These are phyloP conservation scores for Aphaenogaster ashmeadi DNA, from an alignment of 1,140 invertebrate species.

Conservation along the genomic window DNA sequence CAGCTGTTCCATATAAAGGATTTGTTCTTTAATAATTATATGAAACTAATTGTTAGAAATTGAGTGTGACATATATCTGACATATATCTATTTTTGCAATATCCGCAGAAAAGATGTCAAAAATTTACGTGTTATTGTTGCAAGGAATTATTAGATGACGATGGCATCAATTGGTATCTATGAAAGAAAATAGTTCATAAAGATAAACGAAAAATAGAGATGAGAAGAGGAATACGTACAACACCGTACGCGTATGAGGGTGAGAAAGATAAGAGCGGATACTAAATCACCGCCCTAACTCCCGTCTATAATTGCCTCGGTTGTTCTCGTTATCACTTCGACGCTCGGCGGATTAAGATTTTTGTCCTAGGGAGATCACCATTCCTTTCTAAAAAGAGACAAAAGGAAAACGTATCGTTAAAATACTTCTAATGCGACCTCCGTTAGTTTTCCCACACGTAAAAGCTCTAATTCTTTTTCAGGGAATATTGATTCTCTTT, in stretches of 20 bases:
- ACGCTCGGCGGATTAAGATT: conserved; percentile 49
- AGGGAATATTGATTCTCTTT: neutral
- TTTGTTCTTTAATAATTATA: neutral
- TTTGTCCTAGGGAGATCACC: conserved; percentile 27
- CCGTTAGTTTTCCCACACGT: neutral
- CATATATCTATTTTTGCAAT: neutral
- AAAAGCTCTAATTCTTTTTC: neutral
- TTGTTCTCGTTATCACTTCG: conserved; percentile 49
- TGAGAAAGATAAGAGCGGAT: conserved; percentile 30
- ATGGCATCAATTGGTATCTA: neutral
- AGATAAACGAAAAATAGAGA: neutral
- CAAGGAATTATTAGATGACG: neutral
- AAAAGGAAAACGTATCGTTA: conserved; percentile 21
- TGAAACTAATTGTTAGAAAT: conserved; percentile 5
- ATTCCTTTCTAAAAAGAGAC: conserved; percentile 16
- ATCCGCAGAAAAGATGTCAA: neutral
- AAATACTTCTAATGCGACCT: conserved; percentile 9
- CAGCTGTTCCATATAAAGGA: neutral
- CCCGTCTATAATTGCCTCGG: conserved; percentile 54
- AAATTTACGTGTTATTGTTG: neutral
- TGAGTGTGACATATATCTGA: too few relatives aligned
- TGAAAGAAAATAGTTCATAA: conserved; percentile 5
- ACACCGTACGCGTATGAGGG: neutral
- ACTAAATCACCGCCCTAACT: conserved; percentile 47
- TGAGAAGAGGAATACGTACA: neutral